phyloP scores from a whole-genome alignment of 2,797 vertebrate genomes.

The Hybognathus amarus region DNA sequence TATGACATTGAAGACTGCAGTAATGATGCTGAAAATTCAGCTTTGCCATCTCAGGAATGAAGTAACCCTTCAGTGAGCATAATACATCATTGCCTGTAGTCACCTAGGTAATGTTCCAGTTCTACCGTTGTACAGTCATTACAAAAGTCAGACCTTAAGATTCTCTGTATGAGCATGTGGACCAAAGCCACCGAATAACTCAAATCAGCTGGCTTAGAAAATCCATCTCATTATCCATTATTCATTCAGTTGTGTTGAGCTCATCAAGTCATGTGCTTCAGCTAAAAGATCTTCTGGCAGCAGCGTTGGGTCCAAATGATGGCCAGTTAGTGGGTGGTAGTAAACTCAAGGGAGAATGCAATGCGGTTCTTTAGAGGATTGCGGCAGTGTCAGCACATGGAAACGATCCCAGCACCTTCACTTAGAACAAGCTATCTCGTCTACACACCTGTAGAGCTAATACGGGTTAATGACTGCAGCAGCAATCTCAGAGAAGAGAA shows the following conservation, averaged over 20 bases:
- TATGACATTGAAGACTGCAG: no score
- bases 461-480: conserved; percentile 14
- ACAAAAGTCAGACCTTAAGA: neutral
- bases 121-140: neutral
- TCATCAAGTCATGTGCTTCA: conserved; percentile 24
- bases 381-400: conserved; percentile 5
- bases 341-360: conserved; percentile 8
- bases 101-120: neutral
- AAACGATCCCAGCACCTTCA: neutral
- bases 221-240: neutral
- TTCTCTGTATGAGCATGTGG: neutral
- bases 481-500: conserved; percentile 14
- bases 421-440: neutral
- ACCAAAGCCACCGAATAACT: conserved; percentile 9
- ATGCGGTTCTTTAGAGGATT: conserved; percentile 11
- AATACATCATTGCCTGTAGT: neutral
- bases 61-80: no score
- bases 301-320: neutral
- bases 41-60: no score
- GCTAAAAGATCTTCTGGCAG: conserved; percentile 36
- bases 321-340: conserved; percentile 21
- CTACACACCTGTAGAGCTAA: conserved; percentile 22
- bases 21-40: no score
- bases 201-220: neutral
- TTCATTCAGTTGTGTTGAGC: conserved; percentile 27